These are phyloP conservation scores for Dione juno DNA, from an alignment of 2,888 invertebrate genomes.

Conservation along the genomic window DNA sequence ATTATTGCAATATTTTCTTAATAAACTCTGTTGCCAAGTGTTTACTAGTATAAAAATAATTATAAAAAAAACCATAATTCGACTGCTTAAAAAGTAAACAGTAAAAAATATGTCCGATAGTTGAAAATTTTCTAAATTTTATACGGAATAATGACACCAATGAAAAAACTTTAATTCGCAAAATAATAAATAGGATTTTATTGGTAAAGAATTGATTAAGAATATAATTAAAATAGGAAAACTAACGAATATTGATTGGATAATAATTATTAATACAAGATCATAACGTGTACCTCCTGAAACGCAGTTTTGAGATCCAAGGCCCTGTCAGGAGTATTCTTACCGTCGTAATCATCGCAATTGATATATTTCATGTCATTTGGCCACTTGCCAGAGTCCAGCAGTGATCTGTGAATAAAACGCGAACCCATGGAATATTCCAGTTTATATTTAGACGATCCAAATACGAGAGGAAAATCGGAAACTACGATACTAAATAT, in stretches of 20 bases:
- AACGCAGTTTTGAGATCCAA: slow-evolving; percentile 88
- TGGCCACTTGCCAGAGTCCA: slow-evolving; percentile 89
- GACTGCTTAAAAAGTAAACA: too few species aligned
- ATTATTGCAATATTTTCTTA: too few species aligned
- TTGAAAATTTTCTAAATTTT: too few species aligned
- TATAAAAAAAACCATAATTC: too few species aligned
- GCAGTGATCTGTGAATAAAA: slow-evolving; percentile 85
- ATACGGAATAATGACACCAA: too few species aligned
- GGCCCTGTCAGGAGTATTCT: slow-evolving; percentile 88
- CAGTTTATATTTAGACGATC: slow-evolving; percentile 71
- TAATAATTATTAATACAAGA: background rate
- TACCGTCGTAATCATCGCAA: slow-evolving; percentile 91
- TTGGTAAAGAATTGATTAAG: too few species aligned
- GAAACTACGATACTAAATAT: slow-evolving; percentile 60
- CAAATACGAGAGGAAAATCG: slow-evolving; percentile 61
- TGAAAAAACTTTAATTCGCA: too few species aligned
- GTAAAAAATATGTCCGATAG: too few species aligned
- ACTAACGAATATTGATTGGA: background rate
- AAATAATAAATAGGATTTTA: too few species aligned
- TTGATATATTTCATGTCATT: slow-evolving; percentile 88
- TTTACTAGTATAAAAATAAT: too few species aligned
- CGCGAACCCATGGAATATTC: slow-evolving; percentile 72
- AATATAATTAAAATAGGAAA: too few species aligned
- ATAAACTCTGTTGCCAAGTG: too few species aligned
- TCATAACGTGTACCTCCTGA: slow-evolving; percentile 42